phyloP scores from a whole-genome alignment of 2,888 invertebrate species.

The Lepidochitona cinerea region DNA sequence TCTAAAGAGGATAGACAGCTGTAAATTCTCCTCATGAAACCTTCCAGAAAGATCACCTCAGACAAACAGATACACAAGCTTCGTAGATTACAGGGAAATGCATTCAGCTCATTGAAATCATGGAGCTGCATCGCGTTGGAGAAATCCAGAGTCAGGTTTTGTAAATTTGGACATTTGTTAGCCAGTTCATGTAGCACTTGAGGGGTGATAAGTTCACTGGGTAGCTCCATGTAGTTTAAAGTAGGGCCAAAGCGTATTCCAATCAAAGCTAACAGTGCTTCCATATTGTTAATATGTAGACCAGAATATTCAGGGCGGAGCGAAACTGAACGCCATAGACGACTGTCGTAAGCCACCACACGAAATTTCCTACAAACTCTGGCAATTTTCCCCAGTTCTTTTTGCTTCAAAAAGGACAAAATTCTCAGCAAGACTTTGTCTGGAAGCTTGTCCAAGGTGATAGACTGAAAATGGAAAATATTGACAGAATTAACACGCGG shows the following conservation, averaged over 20 bases:
- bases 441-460: constrained; percentile 81
- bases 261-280: constrained; percentile 88
- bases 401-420: constrained; percentile 93
- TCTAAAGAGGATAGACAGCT: constrained; percentile 99
- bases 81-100: constrained; percentile 96
- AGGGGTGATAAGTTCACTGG: constrained; percentile 96
- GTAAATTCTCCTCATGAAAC: constrained; percentile 99
- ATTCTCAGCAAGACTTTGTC: constrained; percentile 95
- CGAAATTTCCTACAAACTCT: constrained; percentile 97
- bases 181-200: constrained; percentile 97
- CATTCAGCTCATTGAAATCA: constrained; percentile 99
- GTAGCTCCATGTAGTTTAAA: constrained; percentile 75
- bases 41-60: constrained; percentile 99
- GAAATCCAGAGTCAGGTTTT: constrained; percentile 91
- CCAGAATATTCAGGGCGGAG: constrained; percentile 97
- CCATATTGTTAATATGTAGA: constrained; percentile 87
- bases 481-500: no score
- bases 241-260: constrained; percentile 72
- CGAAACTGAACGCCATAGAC: constrained; percentile 96
- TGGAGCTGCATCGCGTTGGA: constrained; percentile 93
- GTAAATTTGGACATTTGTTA: constrained; percentile 77
- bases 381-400: constrained; percentile 90
- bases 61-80: constrained; percentile 97
- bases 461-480: constrained; percentile 43
- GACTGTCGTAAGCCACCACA: constrained; percentile 93